A percentile compares a stretch with the other conserved stretches of the same genome.
phyloP scores from a whole-genome alignment of 1,140 invertebrate genomes.

The Drosophila grimshawi region DNA sequence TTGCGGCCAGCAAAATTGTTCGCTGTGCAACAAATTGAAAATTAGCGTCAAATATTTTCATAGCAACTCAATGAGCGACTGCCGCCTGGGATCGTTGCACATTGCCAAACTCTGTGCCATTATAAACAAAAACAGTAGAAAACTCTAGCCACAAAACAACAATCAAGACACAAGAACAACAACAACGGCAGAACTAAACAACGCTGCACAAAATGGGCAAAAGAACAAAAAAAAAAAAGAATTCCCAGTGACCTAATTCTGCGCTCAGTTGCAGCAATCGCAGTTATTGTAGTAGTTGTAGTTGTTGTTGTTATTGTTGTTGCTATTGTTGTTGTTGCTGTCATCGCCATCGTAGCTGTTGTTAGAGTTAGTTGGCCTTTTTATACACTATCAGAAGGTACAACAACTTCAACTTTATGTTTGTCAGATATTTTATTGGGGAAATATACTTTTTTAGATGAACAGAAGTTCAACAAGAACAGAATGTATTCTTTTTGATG shows the following conservation, averaged over 20 bases:
- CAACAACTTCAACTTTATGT: neutral
- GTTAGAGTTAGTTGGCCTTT: slow-evolving; percentile 73
- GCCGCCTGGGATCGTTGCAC: slow-evolving; percentile 28
- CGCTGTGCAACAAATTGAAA: slow-evolving; percentile 51
- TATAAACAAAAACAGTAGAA: slow-evolving; percentile 47
- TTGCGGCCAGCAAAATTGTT: slow-evolving; percentile 27
- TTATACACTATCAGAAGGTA: slow-evolving; percentile 30
- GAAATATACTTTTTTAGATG: no score
- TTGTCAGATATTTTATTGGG: neutral
- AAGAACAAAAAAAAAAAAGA: slow-evolving; percentile 66
- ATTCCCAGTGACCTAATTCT: slow-evolving; percentile 77
- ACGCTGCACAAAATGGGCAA: slow-evolving; percentile 57
- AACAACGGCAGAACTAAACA: slow-evolving; percentile 27
- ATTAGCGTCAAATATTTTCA: slow-evolving; percentile 52
- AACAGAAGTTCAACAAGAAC: no score
- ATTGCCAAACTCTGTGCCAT: slow-evolving; percentile 35
- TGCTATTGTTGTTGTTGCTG: slow-evolving; percentile 48
- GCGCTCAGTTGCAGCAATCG: slow-evolving; percentile 61
- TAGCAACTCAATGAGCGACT: slow-evolving; percentile 34
- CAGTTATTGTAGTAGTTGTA: slow-evolving; percentile 50
- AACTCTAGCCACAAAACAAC: slow-evolving; percentile 54
- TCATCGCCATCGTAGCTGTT: slow-evolving; percentile 57
- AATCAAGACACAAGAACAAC: slow-evolving; percentile 32
- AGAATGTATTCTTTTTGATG: no score
- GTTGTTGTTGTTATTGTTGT: slow-evolving; percentile 25